phyloP scores from a whole-genome alignment of 1,140 invertebrate species.

The Drosophila repleta region DNA sequence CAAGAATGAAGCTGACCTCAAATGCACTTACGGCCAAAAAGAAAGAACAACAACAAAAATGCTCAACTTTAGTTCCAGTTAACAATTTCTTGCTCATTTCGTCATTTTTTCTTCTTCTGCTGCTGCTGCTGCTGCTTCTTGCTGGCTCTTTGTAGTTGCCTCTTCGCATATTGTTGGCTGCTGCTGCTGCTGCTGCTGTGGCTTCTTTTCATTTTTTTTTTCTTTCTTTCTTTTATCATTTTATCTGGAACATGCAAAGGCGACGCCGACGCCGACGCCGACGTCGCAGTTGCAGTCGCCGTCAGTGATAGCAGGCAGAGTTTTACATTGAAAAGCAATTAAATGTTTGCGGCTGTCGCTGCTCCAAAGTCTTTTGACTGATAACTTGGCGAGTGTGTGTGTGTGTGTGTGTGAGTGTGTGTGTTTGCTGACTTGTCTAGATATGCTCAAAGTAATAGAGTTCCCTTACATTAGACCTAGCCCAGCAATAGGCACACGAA shows the following conservation, averaged over 20 bases:
- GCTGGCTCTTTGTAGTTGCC: slow-evolving; percentile 13
- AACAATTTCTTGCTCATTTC: slow-evolving; percentile 19
- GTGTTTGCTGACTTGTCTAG: slow-evolving; percentile 52
- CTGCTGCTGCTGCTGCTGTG: background rate
- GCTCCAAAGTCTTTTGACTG: slow-evolving; percentile 45
- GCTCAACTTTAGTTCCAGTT: slow-evolving; percentile 16
- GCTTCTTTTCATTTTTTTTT: background rate
- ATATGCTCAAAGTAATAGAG: slow-evolving; percentile 31
- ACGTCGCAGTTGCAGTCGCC: slow-evolving; percentile 23
- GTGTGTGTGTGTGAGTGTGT: slow-evolving; percentile 13
- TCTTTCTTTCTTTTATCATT: slow-evolving; percentile 41
- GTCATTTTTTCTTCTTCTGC: slow-evolving; percentile 6
- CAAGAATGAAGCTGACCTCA: slow-evolving; percentile 55
- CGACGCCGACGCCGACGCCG: slow-evolving; percentile 20
- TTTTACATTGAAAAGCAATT: slow-evolving; percentile 74
- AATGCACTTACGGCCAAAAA: slow-evolving; percentile 39
- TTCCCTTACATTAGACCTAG: background rate
- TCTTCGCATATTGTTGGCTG: background rate
- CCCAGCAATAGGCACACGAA: background rate
- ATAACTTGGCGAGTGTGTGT: slow-evolving; percentile 36
- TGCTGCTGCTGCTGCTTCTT: background rate
- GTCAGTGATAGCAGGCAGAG: slow-evolving; percentile 38
- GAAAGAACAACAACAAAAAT: background rate
- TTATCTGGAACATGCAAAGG: slow-evolving; percentile 57
- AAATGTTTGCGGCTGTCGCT: slow-evolving; percentile 55